phyloP scores from a whole-genome alignment of 2,797 vertebrate species.

The Gephyroberyx darwinii region DNA sequence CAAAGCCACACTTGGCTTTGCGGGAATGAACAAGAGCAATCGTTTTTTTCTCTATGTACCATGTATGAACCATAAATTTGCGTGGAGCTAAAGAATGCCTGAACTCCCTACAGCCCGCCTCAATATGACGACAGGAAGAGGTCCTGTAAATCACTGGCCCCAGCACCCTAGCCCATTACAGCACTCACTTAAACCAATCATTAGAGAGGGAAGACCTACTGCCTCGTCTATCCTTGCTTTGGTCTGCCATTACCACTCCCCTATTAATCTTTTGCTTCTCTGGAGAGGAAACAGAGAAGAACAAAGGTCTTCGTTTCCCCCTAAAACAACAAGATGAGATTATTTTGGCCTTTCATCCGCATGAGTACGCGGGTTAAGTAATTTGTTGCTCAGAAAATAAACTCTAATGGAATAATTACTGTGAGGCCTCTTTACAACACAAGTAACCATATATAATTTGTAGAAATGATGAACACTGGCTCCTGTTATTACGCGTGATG shows the following conservation, averaged over 20 bases:
- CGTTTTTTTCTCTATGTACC: neutral
- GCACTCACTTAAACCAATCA: slow-evolving; percentile 81
- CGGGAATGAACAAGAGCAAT: slow-evolving; percentile 32
- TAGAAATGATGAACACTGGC: slow-evolving; percentile 43
- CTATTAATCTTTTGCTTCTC: slow-evolving; percentile 69
- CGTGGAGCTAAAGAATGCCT: slow-evolving; percentile 11
- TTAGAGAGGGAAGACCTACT: slow-evolving; percentile 76
- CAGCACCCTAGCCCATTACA: slow-evolving; percentile 74
- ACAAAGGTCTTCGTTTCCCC: slow-evolving; percentile 58
- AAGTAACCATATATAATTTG: slow-evolving; percentile 45
- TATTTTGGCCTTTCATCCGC: slow-evolving; percentile 47
- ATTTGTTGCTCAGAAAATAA: neutral
- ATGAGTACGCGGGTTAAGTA: slow-evolving; percentile 27
- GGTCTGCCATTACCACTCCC: slow-evolving; percentile 70
- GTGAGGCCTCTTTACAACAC: slow-evolving; percentile 37
- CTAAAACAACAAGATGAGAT: slow-evolving; percentile 40
- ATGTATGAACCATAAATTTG: neutral
- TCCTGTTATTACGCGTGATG: slow-evolving; percentile 70
- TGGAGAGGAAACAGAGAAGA: slow-evolving; percentile 52
- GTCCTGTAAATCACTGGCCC: slow-evolving; percentile 63
- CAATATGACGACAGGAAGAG: slow-evolving; percentile 43
- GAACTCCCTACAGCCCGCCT: slow-evolving; percentile 35
- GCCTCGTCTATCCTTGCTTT: slow-evolving; percentile 59
- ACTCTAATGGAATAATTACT: slow-evolving; percentile 4
- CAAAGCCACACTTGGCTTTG: slow-evolving; percentile 36